These are phyloP conservation scores for Rhabditoides inermis DNA, from an alignment of 2,888 invertebrate genomes.

Conservation along the genomic window DNA sequence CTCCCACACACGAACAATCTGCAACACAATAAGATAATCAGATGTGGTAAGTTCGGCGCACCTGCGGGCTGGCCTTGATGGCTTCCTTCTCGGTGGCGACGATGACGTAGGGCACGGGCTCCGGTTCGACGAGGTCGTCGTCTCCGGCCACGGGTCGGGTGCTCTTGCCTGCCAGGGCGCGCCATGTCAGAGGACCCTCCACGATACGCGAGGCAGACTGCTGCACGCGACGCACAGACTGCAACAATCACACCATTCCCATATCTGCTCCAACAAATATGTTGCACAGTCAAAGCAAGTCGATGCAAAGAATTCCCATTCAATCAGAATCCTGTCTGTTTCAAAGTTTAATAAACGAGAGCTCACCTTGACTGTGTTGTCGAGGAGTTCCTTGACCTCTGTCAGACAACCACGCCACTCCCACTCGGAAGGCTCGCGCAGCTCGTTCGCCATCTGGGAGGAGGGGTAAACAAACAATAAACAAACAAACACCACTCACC, in stretches of 20 bases:
- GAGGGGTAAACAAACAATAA: not conserved
- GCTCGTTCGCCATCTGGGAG: slow-evolving; percentile 32
- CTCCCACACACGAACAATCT: slow-evolving; percentile 61
- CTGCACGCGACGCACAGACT: no score
- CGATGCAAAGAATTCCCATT: not conserved
- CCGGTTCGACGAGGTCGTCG: slow-evolving; percentile 51
- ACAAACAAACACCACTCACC: slow-evolving; percentile 8
- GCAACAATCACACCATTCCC: no score
- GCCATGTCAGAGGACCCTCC: slow-evolving; percentile 92
- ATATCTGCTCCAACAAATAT: no score
- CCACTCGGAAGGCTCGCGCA: slow-evolving; percentile 21
- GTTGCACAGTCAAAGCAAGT: not conserved
- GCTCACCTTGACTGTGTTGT: slow-evolving; percentile 6
- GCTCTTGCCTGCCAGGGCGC: slow-evolving; percentile 76
- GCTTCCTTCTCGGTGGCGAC: slow-evolving; percentile 20
- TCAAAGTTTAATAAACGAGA: not conserved
- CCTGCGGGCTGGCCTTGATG: slow-evolving; percentile 17
- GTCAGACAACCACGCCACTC: no score
- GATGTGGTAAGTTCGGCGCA: not conserved
- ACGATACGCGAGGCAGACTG: no score
- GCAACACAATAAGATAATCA: slow-evolving; percentile 7
- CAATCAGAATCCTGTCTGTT: not conserved
- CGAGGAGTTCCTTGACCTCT: slow-evolving; percentile 9
- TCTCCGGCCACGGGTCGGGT: slow-evolving; percentile 13
- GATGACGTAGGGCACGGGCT: slow-evolving; percentile 56